phyloP scores from a whole-genome alignment of 2,888 invertebrate genomes.

The Drepana falcataria region DNA sequence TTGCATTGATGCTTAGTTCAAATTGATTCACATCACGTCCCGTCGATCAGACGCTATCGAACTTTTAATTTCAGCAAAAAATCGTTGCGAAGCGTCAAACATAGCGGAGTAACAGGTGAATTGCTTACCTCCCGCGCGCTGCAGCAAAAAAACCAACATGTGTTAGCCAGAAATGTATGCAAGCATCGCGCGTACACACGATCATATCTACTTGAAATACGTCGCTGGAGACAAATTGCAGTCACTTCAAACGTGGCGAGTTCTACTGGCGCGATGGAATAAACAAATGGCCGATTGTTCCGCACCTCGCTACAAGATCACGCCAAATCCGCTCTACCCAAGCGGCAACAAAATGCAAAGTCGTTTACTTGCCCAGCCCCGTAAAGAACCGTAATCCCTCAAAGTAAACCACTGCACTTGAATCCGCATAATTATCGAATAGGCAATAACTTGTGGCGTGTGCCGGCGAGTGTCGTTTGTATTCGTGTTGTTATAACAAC shows the following conservation, averaged over 20 bases:
- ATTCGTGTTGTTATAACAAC: conserved; percentile 32
- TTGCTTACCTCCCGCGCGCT: conserved; percentile 53
- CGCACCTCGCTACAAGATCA: conserved; percentile 29
- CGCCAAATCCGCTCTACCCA: conserved; percentile 40
- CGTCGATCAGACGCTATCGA: conserved; percentile 51
- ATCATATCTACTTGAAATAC: conserved; percentile 73
- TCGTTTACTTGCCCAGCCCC: conserved; percentile 41
- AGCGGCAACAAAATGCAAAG: conserved; percentile 49
- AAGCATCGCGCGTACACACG: conserved; percentile 60
- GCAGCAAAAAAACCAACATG: conserved; percentile 59
- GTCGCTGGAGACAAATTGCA: conserved; percentile 72
- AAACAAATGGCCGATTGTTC: conserved; percentile 61
- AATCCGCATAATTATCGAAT: conserved; percentile 72
- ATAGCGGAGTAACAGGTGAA: conserved; percentile 65
- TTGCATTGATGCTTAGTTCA: conserved; percentile 5
- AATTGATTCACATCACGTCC: conserved; percentile 47
- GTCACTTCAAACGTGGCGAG: conserved; percentile 66
- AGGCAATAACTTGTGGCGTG: conserved; percentile 61
- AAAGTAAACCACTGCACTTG: conserved; percentile 61
- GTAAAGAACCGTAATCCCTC: conserved; percentile 59
- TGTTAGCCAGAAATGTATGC: conserved; percentile 63
- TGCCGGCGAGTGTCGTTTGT: conserved; percentile 33
- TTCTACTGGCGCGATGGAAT: conserved; percentile 50
- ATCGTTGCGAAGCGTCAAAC: conserved; percentile 47
- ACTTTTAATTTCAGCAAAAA: conserved; percentile 71